Evolutionary conservation across 2,888 invertebrate species (phyloP).

Genomic region (Ophioninae sp.): DNA sequence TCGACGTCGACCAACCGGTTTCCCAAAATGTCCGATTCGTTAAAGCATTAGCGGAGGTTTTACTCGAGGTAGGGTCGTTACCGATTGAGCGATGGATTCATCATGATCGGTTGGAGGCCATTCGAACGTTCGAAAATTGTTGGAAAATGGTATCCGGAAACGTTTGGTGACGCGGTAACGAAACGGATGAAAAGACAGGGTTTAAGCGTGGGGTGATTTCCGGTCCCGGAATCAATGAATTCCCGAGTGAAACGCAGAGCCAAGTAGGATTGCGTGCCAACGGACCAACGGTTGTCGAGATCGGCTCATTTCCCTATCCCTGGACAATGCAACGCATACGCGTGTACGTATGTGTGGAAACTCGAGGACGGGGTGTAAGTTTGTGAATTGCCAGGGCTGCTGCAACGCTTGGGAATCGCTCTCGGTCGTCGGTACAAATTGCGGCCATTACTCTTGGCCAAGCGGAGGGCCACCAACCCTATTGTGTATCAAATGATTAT

Average conservation of each 20-base stretch:
- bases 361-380: constrained; percentile 66
- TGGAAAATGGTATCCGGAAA: constrained; percentile 22
- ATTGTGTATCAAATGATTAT: constrained; percentile 80
- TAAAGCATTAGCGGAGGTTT: too few species aligned
- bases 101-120: not conserved
- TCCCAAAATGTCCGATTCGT: too few species aligned
- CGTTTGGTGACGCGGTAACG: constrained; percentile 41
- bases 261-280: constrained; percentile 31
- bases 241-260: constrained; percentile 43
- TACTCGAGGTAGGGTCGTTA: not conserved
- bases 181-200: constrained; percentile 35
- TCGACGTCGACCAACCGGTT: too few species aligned
- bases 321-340: constrained; percentile 16
- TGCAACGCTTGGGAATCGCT: constrained; percentile 64
- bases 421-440: constrained; percentile 77
- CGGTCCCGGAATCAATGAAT: constrained; percentile 41
- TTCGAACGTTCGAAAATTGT: constrained; percentile 29
- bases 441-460: constrained; percentile 78
- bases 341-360: constrained; percentile 24
- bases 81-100: not conserved
- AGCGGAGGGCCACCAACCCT: constrained; percentile 67
- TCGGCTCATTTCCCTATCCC: constrained; percentile 45
- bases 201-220: constrained; percentile 19
- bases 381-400: constrained; percentile 72
- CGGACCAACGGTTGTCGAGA: constrained; percentile 37